Evolutionary conservation across 1,140 invertebrate genomes (phyloP).

Genomic region (Coenobita brevimanus): DNA sequence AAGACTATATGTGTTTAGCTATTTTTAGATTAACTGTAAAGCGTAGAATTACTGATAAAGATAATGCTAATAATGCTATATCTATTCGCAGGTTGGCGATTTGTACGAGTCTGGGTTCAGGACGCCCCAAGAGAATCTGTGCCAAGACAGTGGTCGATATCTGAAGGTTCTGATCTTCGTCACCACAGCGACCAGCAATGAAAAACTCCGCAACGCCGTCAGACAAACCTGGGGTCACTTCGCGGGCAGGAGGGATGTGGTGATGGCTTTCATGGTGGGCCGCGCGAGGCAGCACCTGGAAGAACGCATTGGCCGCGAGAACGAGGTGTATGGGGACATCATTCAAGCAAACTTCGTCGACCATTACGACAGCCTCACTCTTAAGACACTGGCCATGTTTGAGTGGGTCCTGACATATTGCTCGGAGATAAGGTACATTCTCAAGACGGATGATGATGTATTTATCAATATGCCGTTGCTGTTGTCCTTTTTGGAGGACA

Average conservation of each 20-base stretch:
- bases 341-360: constrained; percentile 83
- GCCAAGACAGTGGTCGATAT: constrained; percentile 79
- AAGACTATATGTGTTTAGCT: too few species aligned
- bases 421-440: constrained; percentile 81
- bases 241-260: constrained; percentile 79
- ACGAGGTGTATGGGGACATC: constrained; percentile 71
- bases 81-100: constrained; percentile 69
- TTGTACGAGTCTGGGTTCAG: constrained; percentile 71
- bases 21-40: too few species aligned
- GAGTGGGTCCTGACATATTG: constrained; percentile 86
- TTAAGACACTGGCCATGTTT: constrained; percentile 88
- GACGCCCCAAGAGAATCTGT: constrained; percentile 78
- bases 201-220: constrained; percentile 83
- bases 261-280: constrained; percentile 85
- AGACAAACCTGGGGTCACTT: constrained; percentile 90
- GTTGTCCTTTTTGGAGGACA: constrained; percentile 79
- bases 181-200: constrained; percentile 85
- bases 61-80: too few species aligned
- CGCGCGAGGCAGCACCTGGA: constrained; percentile 57
- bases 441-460: constrained; percentile 95
- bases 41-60: too few species aligned
- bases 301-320: constrained; percentile 69
- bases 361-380: constrained; percentile 89
- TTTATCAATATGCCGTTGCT: constrained; percentile 89
- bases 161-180: constrained; percentile 83